phyloP scores from a whole-genome alignment of 2,888 invertebrate genomes.

The Allophyes oxyacanthae region DNA sequence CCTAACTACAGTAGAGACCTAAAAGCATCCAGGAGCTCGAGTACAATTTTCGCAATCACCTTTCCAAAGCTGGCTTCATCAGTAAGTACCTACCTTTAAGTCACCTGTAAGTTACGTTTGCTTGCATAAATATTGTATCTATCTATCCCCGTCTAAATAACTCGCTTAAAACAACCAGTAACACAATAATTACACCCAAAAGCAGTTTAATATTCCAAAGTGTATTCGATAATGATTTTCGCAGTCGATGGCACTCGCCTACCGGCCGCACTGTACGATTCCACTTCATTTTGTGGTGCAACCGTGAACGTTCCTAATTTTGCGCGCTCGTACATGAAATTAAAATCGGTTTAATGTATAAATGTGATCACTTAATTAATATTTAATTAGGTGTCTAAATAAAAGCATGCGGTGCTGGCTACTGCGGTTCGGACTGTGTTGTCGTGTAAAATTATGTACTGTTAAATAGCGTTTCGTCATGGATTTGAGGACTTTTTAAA shows the following conservation, averaged over 20 bases:
- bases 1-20: no score
- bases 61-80: no score
- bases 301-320: constrained; percentile 85
- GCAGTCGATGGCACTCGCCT: constrained; percentile 65
- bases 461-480: constrained; percentile 32
- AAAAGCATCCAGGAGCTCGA: no score
- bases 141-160: no score
- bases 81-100: no score
- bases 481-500: constrained; percentile 12
- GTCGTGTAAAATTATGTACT: constrained; percentile 74
- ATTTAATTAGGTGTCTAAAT: constrained; percentile 89
- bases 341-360: constrained; percentile 88
- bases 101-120: not conserved
- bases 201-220: constrained; percentile 73
- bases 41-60: no score
- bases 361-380: constrained; percentile 88
- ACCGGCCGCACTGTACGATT: constrained; percentile 67
- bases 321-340: constrained; percentile 87
- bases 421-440: constrained; percentile 75
- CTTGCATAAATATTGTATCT: constrained; percentile 2
- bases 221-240: constrained; percentile 83
- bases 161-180: constrained; percentile 30
- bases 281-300: constrained; percentile 88
- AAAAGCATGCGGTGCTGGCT: constrained; percentile 76
- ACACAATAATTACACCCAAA: constrained; percentile 42